Percentiles rank a stretch among this genome's conserved stretches.
These are phyloP conservation scores for Hemicentrotus pulcherrimus DNA, from an alignment of 35 echinoderm and acorn worm species.

Conservation along the genomic window DNA sequence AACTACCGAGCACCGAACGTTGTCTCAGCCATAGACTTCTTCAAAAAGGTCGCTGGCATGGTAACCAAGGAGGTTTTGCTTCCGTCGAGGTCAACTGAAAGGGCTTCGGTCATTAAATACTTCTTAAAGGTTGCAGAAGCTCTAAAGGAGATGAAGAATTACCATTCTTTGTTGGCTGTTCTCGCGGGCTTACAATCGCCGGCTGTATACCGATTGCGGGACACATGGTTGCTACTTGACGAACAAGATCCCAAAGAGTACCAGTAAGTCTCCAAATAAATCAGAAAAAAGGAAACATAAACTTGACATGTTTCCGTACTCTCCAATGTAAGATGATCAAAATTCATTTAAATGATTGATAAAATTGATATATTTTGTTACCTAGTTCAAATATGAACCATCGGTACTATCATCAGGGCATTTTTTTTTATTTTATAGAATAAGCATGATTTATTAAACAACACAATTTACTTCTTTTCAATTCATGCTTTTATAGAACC, in stretches of 20 bases:
- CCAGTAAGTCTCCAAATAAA: slow-evolving; percentile 6
- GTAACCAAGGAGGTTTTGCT: slow-evolving; percentile 70
- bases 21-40: slow-evolving; percentile 63
- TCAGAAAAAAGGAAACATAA: neutral
- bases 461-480: neutral
- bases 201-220: slow-evolving; percentile 58
- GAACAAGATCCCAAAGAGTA: slow-evolving; percentile 57
- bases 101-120: slow-evolving; percentile 55
- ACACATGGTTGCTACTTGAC: slow-evolving; percentile 67
- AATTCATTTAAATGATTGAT: no score
- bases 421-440: no score
- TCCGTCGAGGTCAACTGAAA: slow-evolving; percentile 4
- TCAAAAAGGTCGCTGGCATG: slow-evolving; percentile 65
- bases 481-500: neutral
- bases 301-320: no score
- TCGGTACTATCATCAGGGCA: no score
- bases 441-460: no score
- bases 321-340: no score
- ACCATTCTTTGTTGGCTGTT: slow-evolving; percentile 71
- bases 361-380: no score
- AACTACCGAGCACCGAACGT: slow-evolving; percentile 68
- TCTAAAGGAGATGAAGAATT: slow-evolving; percentile 63
- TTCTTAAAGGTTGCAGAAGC: slow-evolving; percentile 69
- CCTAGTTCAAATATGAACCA: no score
- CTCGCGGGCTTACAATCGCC: slow-evolving; percentile 62